Conservation (phyloP, 2,888 invertebrate species). For the Harmothoe impar region DNA sequence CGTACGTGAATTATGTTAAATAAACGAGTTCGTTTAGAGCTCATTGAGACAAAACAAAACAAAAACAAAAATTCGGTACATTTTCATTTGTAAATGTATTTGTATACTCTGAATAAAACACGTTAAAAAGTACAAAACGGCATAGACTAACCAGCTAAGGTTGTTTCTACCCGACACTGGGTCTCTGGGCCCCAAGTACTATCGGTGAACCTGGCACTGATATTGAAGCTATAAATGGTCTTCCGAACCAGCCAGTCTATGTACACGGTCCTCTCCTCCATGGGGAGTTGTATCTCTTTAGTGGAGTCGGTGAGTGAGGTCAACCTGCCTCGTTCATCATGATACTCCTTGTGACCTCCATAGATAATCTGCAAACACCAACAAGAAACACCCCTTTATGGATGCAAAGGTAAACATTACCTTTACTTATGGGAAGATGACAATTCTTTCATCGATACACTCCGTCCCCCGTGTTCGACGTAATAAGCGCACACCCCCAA, state of each 20-base stretch:
- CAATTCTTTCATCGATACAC: too few species aligned
- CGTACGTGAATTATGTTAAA: too few species aligned
- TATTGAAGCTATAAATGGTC: slow-evolving; percentile 81
- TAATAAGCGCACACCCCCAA: too few species aligned
- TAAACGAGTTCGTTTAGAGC: too few species aligned
- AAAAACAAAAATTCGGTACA: too few species aligned
- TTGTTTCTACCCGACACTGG: slow-evolving; percentile 77
- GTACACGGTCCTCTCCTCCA: slow-evolving; percentile 73
- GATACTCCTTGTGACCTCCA: slow-evolving; percentile 77
- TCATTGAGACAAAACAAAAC: too few species aligned
- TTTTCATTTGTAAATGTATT: too few species aligned
- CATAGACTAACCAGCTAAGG: slow-evolving; percentile 69
- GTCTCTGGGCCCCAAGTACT: slow-evolving; percentile 75
- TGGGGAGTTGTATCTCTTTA: slow-evolving; percentile 71
- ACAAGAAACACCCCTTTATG: slow-evolving; percentile 1
- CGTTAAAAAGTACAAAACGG: too few species aligned
- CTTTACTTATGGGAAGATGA: too few species aligned
- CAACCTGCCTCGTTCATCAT: slow-evolving; percentile 73
- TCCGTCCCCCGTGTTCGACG: too few species aligned
- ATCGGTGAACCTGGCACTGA: slow-evolving; percentile 80
- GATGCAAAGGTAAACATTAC: too few species aligned
- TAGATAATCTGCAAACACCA: slow-evolving; percentile 76
- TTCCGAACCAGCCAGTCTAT: slow-evolving; percentile 79
- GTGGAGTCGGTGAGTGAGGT: slow-evolving; percentile 70
- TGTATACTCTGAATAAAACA: too few species aligned